phyloP scores from a whole-genome alignment of 2,888 invertebrate genomes.

The Leptopilina myrica region DNA sequence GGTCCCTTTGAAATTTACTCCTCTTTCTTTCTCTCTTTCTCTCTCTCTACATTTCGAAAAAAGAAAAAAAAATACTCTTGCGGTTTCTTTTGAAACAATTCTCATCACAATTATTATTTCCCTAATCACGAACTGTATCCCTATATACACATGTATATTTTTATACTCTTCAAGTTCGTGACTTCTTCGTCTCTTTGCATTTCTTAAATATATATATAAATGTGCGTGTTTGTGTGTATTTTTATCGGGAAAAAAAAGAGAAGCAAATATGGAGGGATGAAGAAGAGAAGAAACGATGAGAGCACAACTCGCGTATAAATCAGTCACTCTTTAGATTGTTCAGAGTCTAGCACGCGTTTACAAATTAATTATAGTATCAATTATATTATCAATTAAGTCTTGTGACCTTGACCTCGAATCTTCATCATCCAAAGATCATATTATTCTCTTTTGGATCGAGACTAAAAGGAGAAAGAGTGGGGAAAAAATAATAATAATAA shows the following conservation, averaged over 20 bases:
- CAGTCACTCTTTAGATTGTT: constrained; percentile 33
- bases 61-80: background rate
- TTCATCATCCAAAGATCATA: background rate
- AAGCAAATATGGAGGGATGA: constrained; percentile 2
- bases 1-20: constrained; percentile 16
- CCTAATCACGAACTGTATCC: background rate
- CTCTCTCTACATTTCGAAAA: background rate
- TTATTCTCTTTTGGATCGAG: background rate
- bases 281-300: constrained; percentile 2
- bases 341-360: constrained; percentile 14
- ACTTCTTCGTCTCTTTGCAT: background rate
- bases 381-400: background rate
- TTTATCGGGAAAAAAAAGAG: constrained; percentile 1
- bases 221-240: background rate
- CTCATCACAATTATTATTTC: constrained; percentile 18
- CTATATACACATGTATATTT: background rate
- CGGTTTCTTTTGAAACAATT: constrained; percentile 11
- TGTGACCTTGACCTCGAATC: constrained; percentile 8
- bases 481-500: background rate
- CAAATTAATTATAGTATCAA: constrained; percentile 3
- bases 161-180: background rate
- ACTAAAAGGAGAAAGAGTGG: no score
- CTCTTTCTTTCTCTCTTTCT: no score
- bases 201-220: no score
- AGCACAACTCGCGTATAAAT: background rate